phyloP scores from a whole-genome alignment of 2,113 vertebrate genomes.

The Labeo rohita region DNA sequence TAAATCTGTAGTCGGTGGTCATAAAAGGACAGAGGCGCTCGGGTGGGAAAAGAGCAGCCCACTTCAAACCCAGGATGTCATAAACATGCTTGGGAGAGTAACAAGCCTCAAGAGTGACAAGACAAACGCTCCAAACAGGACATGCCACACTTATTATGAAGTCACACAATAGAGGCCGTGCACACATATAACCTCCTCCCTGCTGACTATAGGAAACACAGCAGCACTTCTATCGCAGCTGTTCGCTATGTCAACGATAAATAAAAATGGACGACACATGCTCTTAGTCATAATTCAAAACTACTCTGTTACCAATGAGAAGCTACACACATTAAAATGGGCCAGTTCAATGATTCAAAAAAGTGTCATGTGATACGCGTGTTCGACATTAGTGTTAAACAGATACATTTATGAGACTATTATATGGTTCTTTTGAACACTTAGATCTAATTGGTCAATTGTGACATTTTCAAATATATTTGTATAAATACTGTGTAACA shows the following conservation, averaged over 20 bases:
- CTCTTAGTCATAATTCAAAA: background rate
- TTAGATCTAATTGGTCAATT: background rate
- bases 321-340: background rate
- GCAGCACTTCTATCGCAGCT: conserved; percentile 10
- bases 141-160: conserved; percentile 45
- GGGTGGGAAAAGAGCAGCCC: conserved; percentile 16
- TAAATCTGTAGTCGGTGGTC: conserved; percentile 47
- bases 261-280: conserved; percentile 1
- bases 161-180: conserved; percentile 38
- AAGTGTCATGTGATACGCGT: background rate
- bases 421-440: background rate
- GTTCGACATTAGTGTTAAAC: background rate
- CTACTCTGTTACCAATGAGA: background rate
- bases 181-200: conserved; percentile 28
- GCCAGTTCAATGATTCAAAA: conserved; percentile 3
- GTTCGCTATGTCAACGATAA: conserved; percentile 23
- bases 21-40: conserved; percentile 43
- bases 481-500: too few species aligned
- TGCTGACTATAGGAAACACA: conserved; percentile 15
- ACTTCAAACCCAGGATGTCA: conserved; percentile 53
- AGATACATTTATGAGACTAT: background rate
- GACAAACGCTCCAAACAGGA: conserved; percentile 55
- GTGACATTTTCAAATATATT: too few species aligned
- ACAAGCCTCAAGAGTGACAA: conserved; percentile 45
- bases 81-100: conserved; percentile 49